Evolutionary conservation across 2,888 invertebrate genomes (phyloP), one percentile per base, ranked within the genome.

Genomic region (Oscheius sp.): DNA sequence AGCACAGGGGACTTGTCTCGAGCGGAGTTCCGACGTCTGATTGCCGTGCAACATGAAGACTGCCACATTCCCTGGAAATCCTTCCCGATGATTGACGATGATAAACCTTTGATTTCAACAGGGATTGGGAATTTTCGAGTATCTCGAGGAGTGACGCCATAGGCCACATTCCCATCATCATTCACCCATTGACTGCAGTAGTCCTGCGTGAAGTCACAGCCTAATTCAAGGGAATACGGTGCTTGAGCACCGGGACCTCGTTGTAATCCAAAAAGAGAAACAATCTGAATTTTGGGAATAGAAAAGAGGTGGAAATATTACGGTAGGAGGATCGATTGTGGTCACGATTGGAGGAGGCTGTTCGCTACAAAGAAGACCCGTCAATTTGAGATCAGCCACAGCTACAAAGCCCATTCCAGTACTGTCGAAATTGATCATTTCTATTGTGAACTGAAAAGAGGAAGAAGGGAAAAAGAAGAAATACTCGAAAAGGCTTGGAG

Each of bases 141-240:
- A 65, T 75, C 75, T 10, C 73, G 52, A 15, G 82, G 82, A 27
- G 75, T 78, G 1, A 73, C 73, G 42, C 81, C 82, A 39, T 74
- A 78, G 20, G 75, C 67, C 8, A 80, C 72, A 23, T 69, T 50
- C 12, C 75, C 79, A 46, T 82, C 80, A 57, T 80, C 77, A 53
- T 76, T 79, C 34, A 80, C 78, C 85, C 85, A 85, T 53, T 85
- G 85, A 69, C 72, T 78, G 70, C 85, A 85, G 67, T 80, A 76
- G 64, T 84, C 84, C n/a, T 70, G 71, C 6, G 81, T 80, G 69
- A 85, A 85, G 37, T 83, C 80, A 57, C 85, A 85, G 39, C 80
- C 73, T 0, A 84, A 70, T 8, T 72, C 66, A 15, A 75, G 63
- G 3, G 77, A 73, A 55, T 79, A 82, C 10, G 72, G 70, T 12